Conservation (phyloP, 2,888 invertebrate genomes). For the Drosophila hamatofila region DNA sequence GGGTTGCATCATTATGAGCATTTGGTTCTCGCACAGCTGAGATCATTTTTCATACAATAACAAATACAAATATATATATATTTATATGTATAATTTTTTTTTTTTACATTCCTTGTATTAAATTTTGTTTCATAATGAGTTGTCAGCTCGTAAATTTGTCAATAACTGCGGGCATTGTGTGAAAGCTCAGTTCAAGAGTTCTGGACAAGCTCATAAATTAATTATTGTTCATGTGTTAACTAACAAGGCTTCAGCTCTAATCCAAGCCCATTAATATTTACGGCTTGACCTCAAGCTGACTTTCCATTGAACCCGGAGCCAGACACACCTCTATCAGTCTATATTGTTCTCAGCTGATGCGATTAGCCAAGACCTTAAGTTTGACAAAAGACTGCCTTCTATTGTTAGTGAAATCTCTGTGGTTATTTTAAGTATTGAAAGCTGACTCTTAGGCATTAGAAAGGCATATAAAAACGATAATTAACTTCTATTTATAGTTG, state of each 20-base stretch:
- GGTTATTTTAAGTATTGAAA: not conserved
- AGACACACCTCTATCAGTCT: constrained; percentile 3
- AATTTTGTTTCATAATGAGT: constrained; percentile 70
- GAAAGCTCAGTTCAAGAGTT: constrained; percentile 24
- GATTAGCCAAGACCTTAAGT: not conserved
- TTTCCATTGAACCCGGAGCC: constrained; percentile 39
- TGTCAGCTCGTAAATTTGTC: constrained; percentile 73
- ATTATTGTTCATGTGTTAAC: constrained; percentile 70
- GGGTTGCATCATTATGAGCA: constrained; percentile 55
- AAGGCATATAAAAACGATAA: not conserved
- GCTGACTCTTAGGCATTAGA: too few relatives aligned
- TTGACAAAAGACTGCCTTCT: not conserved
- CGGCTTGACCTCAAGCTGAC: constrained; percentile 10
- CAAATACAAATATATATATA: not conserved
- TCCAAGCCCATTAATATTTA: constrained; percentile 47
- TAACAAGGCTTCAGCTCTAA: constrained; percentile 36
- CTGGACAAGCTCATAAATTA: constrained; percentile 65
- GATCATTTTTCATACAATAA: constrained; percentile 50
- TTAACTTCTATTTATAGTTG: not conserved
- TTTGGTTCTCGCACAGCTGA: constrained; percentile 30
- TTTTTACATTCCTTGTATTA: constrained; percentile 46
- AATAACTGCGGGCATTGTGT: constrained; percentile 38
- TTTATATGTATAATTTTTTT: constrained; percentile 3
- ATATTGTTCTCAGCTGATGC: constrained; percentile 8
- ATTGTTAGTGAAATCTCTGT: constrained; percentile 15